Conservation (phyloP, 2,113 vertebrate genomes). For the Ivindomyrus marchei region DNA sequence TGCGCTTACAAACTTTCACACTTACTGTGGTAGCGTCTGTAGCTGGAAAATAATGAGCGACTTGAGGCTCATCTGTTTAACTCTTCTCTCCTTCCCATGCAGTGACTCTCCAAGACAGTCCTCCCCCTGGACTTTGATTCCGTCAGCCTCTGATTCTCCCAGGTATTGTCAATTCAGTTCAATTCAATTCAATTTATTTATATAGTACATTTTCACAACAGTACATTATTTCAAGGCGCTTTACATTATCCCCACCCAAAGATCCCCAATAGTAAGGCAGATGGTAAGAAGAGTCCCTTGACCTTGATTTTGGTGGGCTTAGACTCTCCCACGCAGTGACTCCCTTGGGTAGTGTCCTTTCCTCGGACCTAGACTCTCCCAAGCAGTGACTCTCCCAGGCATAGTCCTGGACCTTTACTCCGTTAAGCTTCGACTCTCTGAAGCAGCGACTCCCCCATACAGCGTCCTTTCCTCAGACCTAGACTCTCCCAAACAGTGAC, state of each 20-base stretch:
- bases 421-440: background rate
- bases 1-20: background rate
- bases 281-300: background rate
- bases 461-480: background rate
- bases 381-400: background rate
- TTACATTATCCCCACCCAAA: background rate
- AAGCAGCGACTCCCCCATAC: background rate
- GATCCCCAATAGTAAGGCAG: background rate
- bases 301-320: background rate
- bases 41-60: background rate
- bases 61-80: background rate
- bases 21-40: background rate
- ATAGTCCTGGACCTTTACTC: background rate
- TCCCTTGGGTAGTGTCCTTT: background rate
- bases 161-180: background rate
- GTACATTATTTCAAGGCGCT: background rate
- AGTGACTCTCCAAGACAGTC: background rate
- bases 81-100: background rate
- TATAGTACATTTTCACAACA: background rate
- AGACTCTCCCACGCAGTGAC: background rate
- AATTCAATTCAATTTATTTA: background rate
- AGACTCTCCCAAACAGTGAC: background rate
- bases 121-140: background rate
- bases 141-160: background rate
- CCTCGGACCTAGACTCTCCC: background rate